Evolutionary conservation across 2,797 vertebrate genomes (phyloP), one percentile per base, ranked within the genome.

Genomic region (Ptychobarbus kaznakovi): DNA sequence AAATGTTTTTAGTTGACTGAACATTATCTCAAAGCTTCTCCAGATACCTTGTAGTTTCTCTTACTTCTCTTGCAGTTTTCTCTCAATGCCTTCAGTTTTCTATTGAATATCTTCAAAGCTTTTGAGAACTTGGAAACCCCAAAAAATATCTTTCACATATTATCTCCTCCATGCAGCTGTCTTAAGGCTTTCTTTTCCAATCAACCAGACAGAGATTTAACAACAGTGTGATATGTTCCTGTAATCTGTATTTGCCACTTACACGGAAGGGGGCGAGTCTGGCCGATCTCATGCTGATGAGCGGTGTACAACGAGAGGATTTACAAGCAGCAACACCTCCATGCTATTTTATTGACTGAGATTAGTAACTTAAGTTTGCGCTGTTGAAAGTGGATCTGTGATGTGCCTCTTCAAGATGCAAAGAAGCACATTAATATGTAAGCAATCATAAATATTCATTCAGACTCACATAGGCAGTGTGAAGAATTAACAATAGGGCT

Each of bases 151-250:
- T 80, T 38, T 88, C 77, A 81, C 44, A 15, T 53, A 82, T 75
- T 85, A 82, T 89, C 85, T 74, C 18, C 25, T 25, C 25, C 58
- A 72, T 28, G 28, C 82, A 86, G 40, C 82, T 80, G 74, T 56
- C 66, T 75, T 53, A 35, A 73, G 35, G 13, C 58, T 56, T 74
- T 53, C 44, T 58, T 61, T 28, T 68, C 58, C 25, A 61, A 66
- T 70, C 42, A 51, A 40, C 35, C 32, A 38, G 40, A 80, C 28
- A 68, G 12, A 56, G 35, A 28, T 61, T 65, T 56, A 38, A 81
- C 78, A 79, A 63, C 61, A 42, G 22, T 44, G 61, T 49, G 9
- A 16, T 18, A 44, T 20, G 79, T 42, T 65, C 25, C 16, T 61
- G 38, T 86, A 78, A 87, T 86, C 83, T 66, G 20, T 56, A 63